Evolutionary conservation across 2,888 invertebrate species (phyloP), one percentile per base, ranked within the genome.

Genomic region (Encarsia formosa): DNA sequence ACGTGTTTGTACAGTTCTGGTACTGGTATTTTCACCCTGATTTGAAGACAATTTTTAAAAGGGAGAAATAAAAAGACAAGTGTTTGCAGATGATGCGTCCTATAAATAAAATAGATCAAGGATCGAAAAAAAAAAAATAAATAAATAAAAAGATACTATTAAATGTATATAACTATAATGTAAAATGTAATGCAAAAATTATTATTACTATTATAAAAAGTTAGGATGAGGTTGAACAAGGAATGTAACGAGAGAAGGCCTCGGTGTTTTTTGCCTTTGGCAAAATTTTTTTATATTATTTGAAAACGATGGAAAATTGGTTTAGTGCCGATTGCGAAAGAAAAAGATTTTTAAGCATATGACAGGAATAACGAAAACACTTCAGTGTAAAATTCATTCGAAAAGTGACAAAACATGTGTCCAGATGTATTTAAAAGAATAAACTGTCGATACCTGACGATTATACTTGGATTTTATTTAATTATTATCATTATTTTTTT

Each of bases 171-270:
- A 61, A 58, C 49, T 59, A 61, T 60, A 58, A 59, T 63, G 62
- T 68, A 68, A 63, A 69, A 67, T 50, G 43, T 50, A 40, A 63
- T 60, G 65, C 66, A 69, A 64, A 69, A 66, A 69, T 65, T 64
- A 68, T 66, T 11, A 9, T 8, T 6, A 35, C 35, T 18, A n/a
- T 23, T 42, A 16, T 18, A 49, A 42, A 49, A 39, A 49, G 20
- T 34, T 13, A 48, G 26, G 31, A 29, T 40, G 31, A 19, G 5
- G 29, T 39, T 26, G 26, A 57, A 48, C 15, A 35, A 13, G 8
- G n/a, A 16, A 6, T 35, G 35, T 18, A 35, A 26, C 6, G 26
- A 11, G 26, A 26, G 11, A 26, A 20, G 37, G 37, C 20, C 13
- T 37, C 20, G 20, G 18, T 19, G 5, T n/a, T 8, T n/a, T n/a